Evolutionary conservation across 2,888 invertebrate species (phyloP).

Genomic region (Drosophila prolongata): DNA sequence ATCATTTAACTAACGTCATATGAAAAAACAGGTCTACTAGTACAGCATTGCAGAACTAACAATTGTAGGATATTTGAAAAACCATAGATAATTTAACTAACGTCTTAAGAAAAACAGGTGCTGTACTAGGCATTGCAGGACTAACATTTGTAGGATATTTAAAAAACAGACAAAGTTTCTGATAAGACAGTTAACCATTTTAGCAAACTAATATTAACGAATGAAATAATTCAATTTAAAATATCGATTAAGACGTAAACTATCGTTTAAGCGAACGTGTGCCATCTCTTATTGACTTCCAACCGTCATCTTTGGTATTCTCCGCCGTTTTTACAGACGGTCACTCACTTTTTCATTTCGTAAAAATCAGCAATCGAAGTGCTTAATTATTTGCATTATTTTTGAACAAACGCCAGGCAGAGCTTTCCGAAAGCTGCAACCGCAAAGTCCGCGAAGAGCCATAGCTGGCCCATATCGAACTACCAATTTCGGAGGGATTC

Average conservation of each 20-base stretch:
- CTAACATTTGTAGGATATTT: too few relatives aligned
- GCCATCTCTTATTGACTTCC: neutral
- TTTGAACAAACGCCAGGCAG: slow-evolving; percentile 48
- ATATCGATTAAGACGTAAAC: neutral
- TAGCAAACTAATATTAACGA: too few relatives aligned
- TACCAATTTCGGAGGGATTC: slow-evolving; percentile 13
- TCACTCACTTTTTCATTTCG: slow-evolving; percentile 70
- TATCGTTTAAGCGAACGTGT: neutral
- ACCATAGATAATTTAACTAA: too few relatives aligned
- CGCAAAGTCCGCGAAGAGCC: slow-evolving; percentile 40
- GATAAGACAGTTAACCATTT: too few relatives aligned
- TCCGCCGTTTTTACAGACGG: slow-evolving; percentile 13
- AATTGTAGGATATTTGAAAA: too few relatives aligned
- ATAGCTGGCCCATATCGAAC: slow-evolving; percentile 24
- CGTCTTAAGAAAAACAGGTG: too few relatives aligned
- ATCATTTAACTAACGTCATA: too few relatives aligned
- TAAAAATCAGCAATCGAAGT: slow-evolving; percentile 61
- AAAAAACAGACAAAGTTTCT: too few relatives aligned
- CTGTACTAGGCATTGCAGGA: too few relatives aligned
- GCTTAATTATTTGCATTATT: slow-evolving; percentile 78
- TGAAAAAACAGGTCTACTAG: too few relatives aligned
- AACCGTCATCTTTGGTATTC: slow-evolving; percentile 9
- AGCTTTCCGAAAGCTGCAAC: slow-evolving; percentile 71
- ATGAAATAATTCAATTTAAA: too few relatives aligned
- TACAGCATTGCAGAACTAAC: too few relatives aligned